Evolutionary conservation across 2,797 vertebrate genomes (phyloP), one percentile per base, ranked within the genome.

Genomic region (Malacoraja senta): DNA sequence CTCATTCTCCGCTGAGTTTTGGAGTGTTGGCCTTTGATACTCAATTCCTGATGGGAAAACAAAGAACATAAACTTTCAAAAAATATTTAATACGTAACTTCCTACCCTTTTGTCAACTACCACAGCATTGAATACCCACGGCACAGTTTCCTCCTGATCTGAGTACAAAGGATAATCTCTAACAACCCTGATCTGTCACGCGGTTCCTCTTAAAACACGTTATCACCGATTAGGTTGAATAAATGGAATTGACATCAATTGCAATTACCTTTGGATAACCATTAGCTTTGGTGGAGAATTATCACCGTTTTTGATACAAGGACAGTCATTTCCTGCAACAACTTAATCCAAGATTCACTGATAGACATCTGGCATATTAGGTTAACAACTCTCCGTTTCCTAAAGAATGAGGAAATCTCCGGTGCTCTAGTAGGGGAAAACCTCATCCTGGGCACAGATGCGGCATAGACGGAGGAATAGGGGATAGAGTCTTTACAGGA

Each of bases 21-120:
- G 98, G 21, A 96, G 97, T 95, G 98, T 98, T 0, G 98, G 98
- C 94, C 99, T 96, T 96, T 98, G 98, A 96, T 98, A 98, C 96
- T 99, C 98, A 38, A 99, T 97, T 94, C 98, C 99, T 99, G 38
- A 92, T 29, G 95, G 3, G 17, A 72, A 63, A 94, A 35, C 53
- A 93, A 92, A 92, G 26, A 35, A 29, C 53, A 74, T 76, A 92
- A 74, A 53, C 24, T 44, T 44, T 26, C 26, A 72, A 74, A 53
- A 76, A 76, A 58, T 92, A 71, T 8, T 91, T 38, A 44, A 58
- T 76, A 92, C n/a, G 7, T 24, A 76, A 58, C 4, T 76, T 19
- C 71, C 44, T 65, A 10, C 2, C 81, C 26, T 13, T 53, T 61
- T n/a, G 26, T 3, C 61, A 84, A 84, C 53, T 65, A 3, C n/a